Base-by-base conservation (phyloP, 2,888 invertebrate genomes). In the Drosophila merina region DNA sequence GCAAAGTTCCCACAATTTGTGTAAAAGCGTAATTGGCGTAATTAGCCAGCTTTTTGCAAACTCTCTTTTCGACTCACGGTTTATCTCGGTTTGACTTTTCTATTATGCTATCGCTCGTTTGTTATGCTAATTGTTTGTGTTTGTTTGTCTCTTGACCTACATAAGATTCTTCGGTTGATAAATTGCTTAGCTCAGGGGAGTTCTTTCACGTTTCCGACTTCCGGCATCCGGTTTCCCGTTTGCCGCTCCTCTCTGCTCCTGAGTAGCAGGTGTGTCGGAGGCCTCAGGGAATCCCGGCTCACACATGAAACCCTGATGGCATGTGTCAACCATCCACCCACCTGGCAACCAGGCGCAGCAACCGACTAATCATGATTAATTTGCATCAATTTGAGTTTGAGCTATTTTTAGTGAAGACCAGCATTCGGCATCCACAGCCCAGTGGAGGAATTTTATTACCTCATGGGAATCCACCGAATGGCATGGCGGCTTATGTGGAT, bases 321-420 rank as follows among this genome's bases (percentile, higher is more conserved):
- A 50, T 28, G 42, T 44, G 33, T 12, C 48, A 56, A 36, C n/a
- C 55, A 44, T 49, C 44, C 30, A 45, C 50, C 60, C 59, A 64
- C 63, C 49, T 74, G 69, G 40, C 63, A 76, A 40, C 56, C 40
- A 38, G 20, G 8, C 7, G 40, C 52, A 52, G 10, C 48, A 36
- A 56, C 49, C 49, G 49, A 62, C 75, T 86, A 83, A 83, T 86
- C 86, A 83, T 83, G 86, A 83, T 83, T 86, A 83, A 83, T 86
- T 83, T 86, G 84, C 83, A 72, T 80, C 86, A 82, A 82, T 82
- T 82, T 85, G 70, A 51, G 74, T 1, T 48, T 9, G 7, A 20
- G 54, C 72, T 78, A 82, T 82, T 76, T 82, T 78, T 82, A 78
- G 86, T 50, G 36, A 30, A 20, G 12, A 25, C 7, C 50, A 67